A percentile compares a stretch with the other conserved stretches of the same genome.
Conservation (phyloP, 2,888 invertebrate species). For the Aplocera efformata region DNA sequence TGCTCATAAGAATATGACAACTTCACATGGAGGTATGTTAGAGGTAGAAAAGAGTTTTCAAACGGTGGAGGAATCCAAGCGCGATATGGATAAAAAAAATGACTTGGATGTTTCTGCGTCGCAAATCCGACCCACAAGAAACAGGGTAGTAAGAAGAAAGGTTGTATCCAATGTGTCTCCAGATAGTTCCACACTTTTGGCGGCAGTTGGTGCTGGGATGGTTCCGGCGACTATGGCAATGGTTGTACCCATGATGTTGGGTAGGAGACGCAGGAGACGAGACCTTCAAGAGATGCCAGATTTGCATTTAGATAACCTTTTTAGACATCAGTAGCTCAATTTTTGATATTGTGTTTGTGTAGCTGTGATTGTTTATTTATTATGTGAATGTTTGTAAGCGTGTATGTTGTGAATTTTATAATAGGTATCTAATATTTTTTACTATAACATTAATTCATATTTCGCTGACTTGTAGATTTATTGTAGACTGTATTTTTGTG, state of each 20-base stretch:
- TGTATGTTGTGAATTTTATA: not conserved
- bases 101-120: slow-evolving; percentile 53
- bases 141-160: slow-evolving; percentile 54
- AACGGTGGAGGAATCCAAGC: slow-evolving; percentile 83
- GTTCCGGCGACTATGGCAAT: slow-evolving; percentile 90
- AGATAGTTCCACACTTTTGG: slow-evolving; percentile 83
- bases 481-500: not conserved
- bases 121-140: slow-evolving; percentile 50
- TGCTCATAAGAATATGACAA: slow-evolving; percentile 81
- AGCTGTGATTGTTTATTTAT: slow-evolving; percentile 38
- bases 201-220: slow-evolving; percentile 89
- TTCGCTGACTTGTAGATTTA: not conserved
- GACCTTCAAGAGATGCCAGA: slow-evolving; percentile 36
- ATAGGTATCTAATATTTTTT: too few species aligned
- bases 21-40: slow-evolving; percentile 86
- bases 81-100: slow-evolving; percentile 61
- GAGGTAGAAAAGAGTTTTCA: slow-evolving; percentile 87
- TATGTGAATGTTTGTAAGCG: slow-evolving; percentile 13
- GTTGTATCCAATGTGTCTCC: slow-evolving; percentile 56
- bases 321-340: slow-evolving; percentile 35
- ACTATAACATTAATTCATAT: not conserved
- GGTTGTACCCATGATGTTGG: slow-evolving; percentile 88
- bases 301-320: slow-evolving; percentile 42
- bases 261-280: slow-evolving; percentile 64
- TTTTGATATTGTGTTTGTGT: slow-evolving; percentile 27